Base-by-base conservation (phyloP, 2,888 invertebrate genomes). In the Tortricodes alternella region DNA sequence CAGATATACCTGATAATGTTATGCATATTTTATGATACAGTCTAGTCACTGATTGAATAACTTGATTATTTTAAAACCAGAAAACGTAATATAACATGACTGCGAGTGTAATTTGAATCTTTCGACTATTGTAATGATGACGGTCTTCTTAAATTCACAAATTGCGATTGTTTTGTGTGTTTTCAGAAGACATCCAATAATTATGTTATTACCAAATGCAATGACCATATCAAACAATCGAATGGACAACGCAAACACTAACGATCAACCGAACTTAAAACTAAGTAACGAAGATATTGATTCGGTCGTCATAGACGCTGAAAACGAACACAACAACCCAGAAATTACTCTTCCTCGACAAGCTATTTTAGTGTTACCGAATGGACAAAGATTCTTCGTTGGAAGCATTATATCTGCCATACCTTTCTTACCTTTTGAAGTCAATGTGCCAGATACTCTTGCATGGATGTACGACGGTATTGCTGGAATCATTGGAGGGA, bases 361-460 rank as follows among this genome's bases (percentile, higher is more conserved):
- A 64, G 73, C 75, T 4, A 57, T 79, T 29, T 46, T 84, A 38
- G 60, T 85, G 0, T 19, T 73, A 34, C 73, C 74, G 9, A 67
- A 27, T 53, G 76, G 50, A 69, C 76, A 77, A 11, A 79, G 82
- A 65, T 65, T 75, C 9, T 71, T 76, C 1, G 73, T 90, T 9
- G 91, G 92, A 3, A 83, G 82, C 27, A 75, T 92, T 44, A 92
- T 93, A 55, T 86, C 89, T 11, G 74, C 79, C 3, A 88, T 92
- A 18, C 91, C 92, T 0, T 92, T 92, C 70, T 77, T 94, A 15
- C 94, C 94, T 0, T 80, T 94, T 49, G 92, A 94, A 77, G 77
- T 94, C 1, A 94, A 94, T 68, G 92, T 94, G 0, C 93, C 94
- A 2, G 93, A 94, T 63, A 80, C 91, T 0, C 80, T 93, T 48